Evolutionary conservation across 2,888 invertebrate species (phyloP), one percentile per base, ranked within the genome.

Genomic region (Scaeva pyrastri): DNA sequence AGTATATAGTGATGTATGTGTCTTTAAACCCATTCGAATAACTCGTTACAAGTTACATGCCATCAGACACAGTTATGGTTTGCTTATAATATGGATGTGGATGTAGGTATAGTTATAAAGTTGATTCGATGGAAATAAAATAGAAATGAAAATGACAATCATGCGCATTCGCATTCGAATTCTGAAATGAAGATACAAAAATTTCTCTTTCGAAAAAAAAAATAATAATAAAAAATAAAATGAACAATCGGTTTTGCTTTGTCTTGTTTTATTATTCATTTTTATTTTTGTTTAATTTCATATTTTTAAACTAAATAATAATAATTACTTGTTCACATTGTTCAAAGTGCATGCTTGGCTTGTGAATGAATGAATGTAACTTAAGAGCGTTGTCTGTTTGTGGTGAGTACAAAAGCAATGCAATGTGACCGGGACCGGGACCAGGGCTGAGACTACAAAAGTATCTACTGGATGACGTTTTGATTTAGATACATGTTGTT

Each of bases 141-240:
- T 16, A 48, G 2, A 45, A 31, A 66, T 50, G 8, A 7, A 58
- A 79, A 58, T 85, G 62, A 81, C 76, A 85, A 80, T 73, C 85
- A 81, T 81, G 85, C 85, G 80, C 85, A 68, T 73, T 85, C n/a
- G n/a, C n/a, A n/a, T n/a, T 64, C 73, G 43, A 16, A 48, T 31
- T 39, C 2, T 39, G 8, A 11, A 39, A 1, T 6, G 52, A 8
- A 45, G 48, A 41, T n/a, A 50, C 14, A 68, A 62, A 23, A 71
- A 45, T 85, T 76, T 85, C 85, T 81, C 72, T 81, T 85, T 73
- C 58, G 73, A 26, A 62, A 45, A n/a, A n/a, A n/a, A n/a, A n/a
- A n/a, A n/a, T n/a, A n/a, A n/a, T n/a, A n/a, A n/a, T n/a, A n/a
- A n/a, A n/a, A n/a, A n/a, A n/a, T n/a, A n/a, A n/a, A 76, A 73